phyloP scores from a whole-genome alignment of 2,797 vertebrate genomes.

The Schizothorax lantsangensis region DNA sequence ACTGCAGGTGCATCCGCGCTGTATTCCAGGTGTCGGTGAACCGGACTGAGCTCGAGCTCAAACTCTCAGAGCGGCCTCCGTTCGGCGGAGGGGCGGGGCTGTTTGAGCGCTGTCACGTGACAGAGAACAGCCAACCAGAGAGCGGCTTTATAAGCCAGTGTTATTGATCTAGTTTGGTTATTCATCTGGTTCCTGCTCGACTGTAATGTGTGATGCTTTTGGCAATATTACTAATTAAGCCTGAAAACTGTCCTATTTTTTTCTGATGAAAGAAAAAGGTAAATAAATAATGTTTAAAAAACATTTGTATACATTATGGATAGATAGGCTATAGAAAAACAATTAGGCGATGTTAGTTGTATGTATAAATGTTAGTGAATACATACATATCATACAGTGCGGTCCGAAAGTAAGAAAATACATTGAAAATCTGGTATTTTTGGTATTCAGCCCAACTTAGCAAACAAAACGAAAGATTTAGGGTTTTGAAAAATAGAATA shows the following conservation, averaged over 20 bases:
- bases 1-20: conserved; percentile 45
- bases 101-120: conserved; percentile 46
- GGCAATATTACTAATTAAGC: not conserved
- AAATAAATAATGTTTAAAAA: too few species aligned
- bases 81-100: not conserved
- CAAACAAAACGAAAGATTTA: not conserved
- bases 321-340: too few species aligned
- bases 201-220: not conserved
- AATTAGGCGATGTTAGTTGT: not conserved
- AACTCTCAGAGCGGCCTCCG: not conserved
- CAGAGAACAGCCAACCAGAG: not conserved
- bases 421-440: not conserved
- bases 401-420: not conserved
- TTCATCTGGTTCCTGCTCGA: not conserved
- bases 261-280: not conserved
- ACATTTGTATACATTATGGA: not conserved
- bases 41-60: conserved; percentile 19
- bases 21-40: conserved; percentile 25
- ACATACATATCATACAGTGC: too few species aligned
- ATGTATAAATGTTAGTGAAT: not conserved
- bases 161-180: not conserved
- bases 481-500: not conserved
- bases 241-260: not conserved
- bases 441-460: not conserved
- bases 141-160: not conserved